Evolutionary conservation across 2,797 vertebrate species (phyloP), one percentile per base, ranked within the genome.

Genomic region (Meda fulgida): DNA sequence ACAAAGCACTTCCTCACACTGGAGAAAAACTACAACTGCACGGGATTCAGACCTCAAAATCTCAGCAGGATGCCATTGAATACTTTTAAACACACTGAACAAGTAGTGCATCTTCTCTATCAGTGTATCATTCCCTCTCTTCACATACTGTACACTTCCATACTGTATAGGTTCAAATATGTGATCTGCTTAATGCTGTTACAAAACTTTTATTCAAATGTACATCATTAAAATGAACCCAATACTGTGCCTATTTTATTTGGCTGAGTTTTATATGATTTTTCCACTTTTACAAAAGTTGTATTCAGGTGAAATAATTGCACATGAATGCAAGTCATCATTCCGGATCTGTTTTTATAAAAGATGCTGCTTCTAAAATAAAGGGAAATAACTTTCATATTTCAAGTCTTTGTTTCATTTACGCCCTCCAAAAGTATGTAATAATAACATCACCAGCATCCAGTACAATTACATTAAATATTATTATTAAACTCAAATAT

Each of bases 41-140:
- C n/a, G 8, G 14, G 4, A 82, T 95, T 23, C 95, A 96, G 90
- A 46, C 79, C 8, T 55, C 88, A 81, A 97, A 96, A 92, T 69
- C 19, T 0, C 89, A 87, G 19, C 26, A 93, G 0, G 96, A 97
- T 1, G 90, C 92, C 0, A 81, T 94, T 40, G 84, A 2, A 2
- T 85, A 84, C 75, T 94, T 94, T 81, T 92, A 86, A 92, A 75
- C n/a, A 3, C 51, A 78, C 19, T 34, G 18, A 58, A 1, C 1
- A 6, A 46, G 29, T 14, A 0, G 1, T 3, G 18, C 21, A 38
- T 23, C 69, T 43, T 38, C 29, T 36, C 29, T 4, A 16, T 31
- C 14, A 3, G 14, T 18, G 6, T 3, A 14, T 65, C 60, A 29
- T 65, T 18, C 26, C 1, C 34, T 36, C 14, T 16, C 26, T 29